phyloP scores from a whole-genome alignment of 2,797 vertebrate genomes.

The Lacerta bilineata region DNA sequence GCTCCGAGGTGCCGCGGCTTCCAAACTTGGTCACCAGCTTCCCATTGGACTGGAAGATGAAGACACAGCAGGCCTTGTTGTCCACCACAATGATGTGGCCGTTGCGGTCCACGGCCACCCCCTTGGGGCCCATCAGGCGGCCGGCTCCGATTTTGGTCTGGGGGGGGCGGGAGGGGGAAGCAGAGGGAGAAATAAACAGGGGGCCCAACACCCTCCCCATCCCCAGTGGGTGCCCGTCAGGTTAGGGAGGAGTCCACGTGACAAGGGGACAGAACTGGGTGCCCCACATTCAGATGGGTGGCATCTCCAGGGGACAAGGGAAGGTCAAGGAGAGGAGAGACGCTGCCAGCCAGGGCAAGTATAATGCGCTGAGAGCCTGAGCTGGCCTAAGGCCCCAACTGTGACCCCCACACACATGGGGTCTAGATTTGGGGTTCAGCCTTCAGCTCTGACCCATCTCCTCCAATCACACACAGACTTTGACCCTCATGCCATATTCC shows the following conservation, averaged over 20 bases:
- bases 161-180: not conserved
- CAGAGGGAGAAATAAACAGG: not conserved
- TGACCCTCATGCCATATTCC: too few species aligned
- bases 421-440: not conserved
- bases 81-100: constrained; percentile 98
- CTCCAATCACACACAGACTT: not conserved
- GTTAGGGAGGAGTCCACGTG: not conserved
- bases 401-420: not conserved
- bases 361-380: too few species aligned
- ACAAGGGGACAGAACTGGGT: too few species aligned
- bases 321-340: not conserved
- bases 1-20: constrained; percentile 90
- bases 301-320: too few species aligned
- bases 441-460: not conserved
- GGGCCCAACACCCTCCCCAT: not conserved
- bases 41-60: constrained; percentile 97
- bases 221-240: not conserved
- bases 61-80: constrained; percentile 97
- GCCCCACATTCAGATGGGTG: too few species aligned
- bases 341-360: not conserved
- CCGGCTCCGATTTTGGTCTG: constrained; percentile 96
- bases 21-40: constrained; percentile 95
- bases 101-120: constrained; percentile 93
- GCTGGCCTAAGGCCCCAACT: not conserved
- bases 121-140: constrained; percentile 95